phyloP scores from a whole-genome alignment of 2,888 invertebrate species.

The Sycophila texana region DNA sequence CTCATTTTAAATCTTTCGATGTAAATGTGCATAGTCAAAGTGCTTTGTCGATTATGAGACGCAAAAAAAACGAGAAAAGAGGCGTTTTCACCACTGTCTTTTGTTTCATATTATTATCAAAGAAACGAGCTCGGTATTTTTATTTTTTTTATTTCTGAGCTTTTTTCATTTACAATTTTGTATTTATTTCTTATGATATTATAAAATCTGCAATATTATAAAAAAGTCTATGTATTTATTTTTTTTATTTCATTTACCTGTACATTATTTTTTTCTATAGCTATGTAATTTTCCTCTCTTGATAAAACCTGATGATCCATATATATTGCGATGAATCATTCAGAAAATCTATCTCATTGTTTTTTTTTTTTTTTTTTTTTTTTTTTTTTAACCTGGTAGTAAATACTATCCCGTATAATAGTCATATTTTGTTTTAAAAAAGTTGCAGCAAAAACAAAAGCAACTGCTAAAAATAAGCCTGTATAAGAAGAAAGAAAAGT shows the following conservation, averaged over 20 bases:
- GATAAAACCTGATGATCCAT: slow-evolving; percentile 18
- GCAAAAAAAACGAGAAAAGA: slow-evolving; percentile 15
- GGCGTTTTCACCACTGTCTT: slow-evolving; percentile 21
- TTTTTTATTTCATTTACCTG: slow-evolving; percentile 36
- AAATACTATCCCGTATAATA: too few relatives aligned
- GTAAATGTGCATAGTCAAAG: slow-evolving; percentile 49
- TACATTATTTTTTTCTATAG: slow-evolving; percentile 47
- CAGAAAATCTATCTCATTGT: slow-evolving; percentile 34
- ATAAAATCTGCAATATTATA: slow-evolving; percentile 46
- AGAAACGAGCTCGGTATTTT: slow-evolving; percentile 17
- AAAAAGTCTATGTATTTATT: slow-evolving; percentile 35
- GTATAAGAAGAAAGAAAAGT: background rate
- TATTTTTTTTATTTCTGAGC: slow-evolving; percentile 12
- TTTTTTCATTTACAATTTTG: slow-evolving; percentile 41
- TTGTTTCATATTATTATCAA: slow-evolving; percentile 26
- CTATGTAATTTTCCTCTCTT: slow-evolving; percentile 32
- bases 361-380: slow-evolving; percentile 33
- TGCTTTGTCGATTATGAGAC: slow-evolving; percentile 40
- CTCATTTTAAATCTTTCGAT: slow-evolving; percentile 44
- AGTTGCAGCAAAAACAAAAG: too few relatives aligned
- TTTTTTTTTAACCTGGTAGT: background rate
- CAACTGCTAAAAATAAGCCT: too few relatives aligned
- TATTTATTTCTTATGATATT: slow-evolving; percentile 50
- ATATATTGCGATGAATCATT: slow-evolving; percentile 22
- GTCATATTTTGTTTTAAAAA: slow-evolving; percentile 7